These are phyloP conservation scores for Caretta caretta DNA, from an alignment of 2,113 vertebrate genomes.

Conservation along the genomic window DNA sequence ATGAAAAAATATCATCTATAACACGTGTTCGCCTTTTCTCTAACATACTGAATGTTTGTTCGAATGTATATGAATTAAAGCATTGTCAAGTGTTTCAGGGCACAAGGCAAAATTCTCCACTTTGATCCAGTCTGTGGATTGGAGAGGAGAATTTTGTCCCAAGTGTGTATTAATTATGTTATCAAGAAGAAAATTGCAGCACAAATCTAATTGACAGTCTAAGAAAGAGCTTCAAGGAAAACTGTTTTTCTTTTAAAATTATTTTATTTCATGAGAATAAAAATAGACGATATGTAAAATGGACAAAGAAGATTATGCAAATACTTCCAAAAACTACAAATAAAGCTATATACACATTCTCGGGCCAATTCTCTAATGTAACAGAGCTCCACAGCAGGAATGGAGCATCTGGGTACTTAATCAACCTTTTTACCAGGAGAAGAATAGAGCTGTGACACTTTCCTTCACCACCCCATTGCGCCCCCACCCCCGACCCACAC, in stretches of 20 bases:
- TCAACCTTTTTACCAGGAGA: not conserved
- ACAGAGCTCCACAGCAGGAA: not conserved
- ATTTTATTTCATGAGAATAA: not conserved
- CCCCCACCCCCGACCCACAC: too few relatives aligned
- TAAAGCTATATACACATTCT: not conserved
- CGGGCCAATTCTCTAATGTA: not conserved
- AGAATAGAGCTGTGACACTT: not conserved
- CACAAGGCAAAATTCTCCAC: not conserved
- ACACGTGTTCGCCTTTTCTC: not conserved
- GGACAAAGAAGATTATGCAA: not conserved
- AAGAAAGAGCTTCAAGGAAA: not conserved
- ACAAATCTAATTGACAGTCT: slow-evolving; percentile 1
- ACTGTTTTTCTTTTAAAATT: not conserved
- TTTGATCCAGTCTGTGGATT: not conserved
- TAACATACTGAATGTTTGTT: not conserved
- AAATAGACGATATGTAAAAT: not conserved
- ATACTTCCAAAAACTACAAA: not conserved
- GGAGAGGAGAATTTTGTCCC: not conserved
- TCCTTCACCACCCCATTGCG: not conserved
- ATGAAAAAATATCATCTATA: not conserved
- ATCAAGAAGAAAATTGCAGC: not conserved
- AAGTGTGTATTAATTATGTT: not conserved
- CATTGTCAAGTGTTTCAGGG: not conserved
- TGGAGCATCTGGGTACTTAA: not conserved
- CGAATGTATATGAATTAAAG: not conserved